Percentiles rank a stretch among this genome's conserved stretches.
Evolutionary conservation across 2,797 vertebrate genomes (phyloP).

Genomic region (Picus viridis): DNA sequence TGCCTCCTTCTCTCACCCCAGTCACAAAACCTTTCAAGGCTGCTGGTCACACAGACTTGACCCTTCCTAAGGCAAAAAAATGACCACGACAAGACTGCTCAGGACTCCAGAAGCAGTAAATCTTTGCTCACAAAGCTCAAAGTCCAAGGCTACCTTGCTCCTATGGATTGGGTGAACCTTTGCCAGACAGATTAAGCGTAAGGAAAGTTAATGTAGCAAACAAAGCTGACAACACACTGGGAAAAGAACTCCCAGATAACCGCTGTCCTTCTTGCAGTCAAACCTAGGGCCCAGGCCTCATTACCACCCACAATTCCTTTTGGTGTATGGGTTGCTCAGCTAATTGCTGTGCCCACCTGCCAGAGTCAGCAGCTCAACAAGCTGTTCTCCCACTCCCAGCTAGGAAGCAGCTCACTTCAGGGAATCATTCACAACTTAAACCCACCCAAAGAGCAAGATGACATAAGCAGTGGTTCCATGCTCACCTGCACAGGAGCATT

Average conservation of each 20-base stretch:
- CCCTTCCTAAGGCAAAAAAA: background rate
- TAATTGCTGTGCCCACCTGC: fast-evolving
- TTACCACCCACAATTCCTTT: background rate
- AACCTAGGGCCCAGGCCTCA: background rate
- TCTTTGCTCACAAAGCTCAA: background rate
- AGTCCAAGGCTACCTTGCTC: background rate
- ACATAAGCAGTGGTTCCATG: background rate
- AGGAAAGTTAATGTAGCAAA: background rate
- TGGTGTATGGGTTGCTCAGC: background rate
- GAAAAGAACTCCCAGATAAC: background rate
- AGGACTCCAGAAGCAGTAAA: background rate
- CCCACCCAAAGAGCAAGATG: background rate
- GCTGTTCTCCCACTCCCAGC: background rate
- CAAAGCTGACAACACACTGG: background rate
- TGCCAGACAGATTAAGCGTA: background rate
- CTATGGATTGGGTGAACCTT: background rate
- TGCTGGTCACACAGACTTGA: background rate
- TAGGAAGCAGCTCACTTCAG: background rate
- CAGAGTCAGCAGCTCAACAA: background rate
- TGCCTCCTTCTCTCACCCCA: background rate
- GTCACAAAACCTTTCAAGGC: background rate
- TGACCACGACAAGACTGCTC: background rate
- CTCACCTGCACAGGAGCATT: conserved; percentile 89
- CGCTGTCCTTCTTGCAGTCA: background rate
- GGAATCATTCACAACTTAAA: background rate